A percentile compares a stretch with the other conserved stretches of the same genome.
Evolutionary conservation across 1,140 invertebrate species (phyloP).

Genomic region (Conus betulinus): DNA sequence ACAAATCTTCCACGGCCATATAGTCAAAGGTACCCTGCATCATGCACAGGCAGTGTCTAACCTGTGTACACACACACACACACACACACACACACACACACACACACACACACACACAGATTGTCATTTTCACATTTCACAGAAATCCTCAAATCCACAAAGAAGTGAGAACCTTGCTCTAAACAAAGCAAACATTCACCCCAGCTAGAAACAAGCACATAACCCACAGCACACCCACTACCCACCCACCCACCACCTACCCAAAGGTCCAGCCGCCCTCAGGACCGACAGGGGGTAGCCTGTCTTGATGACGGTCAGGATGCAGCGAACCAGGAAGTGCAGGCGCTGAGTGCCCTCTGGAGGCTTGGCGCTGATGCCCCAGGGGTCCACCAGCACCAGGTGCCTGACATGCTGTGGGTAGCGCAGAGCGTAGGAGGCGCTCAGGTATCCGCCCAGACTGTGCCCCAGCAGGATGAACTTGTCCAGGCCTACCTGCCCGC

Average conservation of each 20-base stretch:
- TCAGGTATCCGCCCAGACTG: slow-evolving; percentile 95
- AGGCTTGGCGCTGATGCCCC: slow-evolving; percentile 95
- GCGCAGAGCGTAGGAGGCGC: slow-evolving; percentile 89
- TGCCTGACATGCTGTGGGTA: slow-evolving; percentile 85
- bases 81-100: too few relatives aligned
- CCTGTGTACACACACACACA: too few relatives aligned
- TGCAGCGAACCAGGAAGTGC: slow-evolving; percentile 68
- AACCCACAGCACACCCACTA: too few relatives aligned
- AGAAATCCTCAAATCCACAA: too few relatives aligned
- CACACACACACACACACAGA: too few relatives aligned
- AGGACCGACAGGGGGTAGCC: slow-evolving; percentile 94
- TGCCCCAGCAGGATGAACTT: slow-evolving; percentile 96
- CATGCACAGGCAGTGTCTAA: too few relatives aligned
- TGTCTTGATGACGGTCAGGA: slow-evolving; percentile 82
- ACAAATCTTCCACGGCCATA: too few relatives aligned
- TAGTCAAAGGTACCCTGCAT: too few relatives aligned
- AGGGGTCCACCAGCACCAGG: slow-evolving; percentile 95
- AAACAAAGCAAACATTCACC: too few relatives aligned
- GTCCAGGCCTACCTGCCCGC: slow-evolving; percentile 78
- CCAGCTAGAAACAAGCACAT: too few relatives aligned
- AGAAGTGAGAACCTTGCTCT: too few relatives aligned
- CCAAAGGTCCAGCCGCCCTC: slow-evolving; percentile 90
- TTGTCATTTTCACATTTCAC: too few relatives aligned
- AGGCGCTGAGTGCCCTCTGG: slow-evolving; percentile 51
- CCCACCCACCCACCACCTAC: slow-evolving; percentile 75